Conservation (phyloP, 2,888 invertebrate genomes). For the Alloplasta piceator region DNA sequence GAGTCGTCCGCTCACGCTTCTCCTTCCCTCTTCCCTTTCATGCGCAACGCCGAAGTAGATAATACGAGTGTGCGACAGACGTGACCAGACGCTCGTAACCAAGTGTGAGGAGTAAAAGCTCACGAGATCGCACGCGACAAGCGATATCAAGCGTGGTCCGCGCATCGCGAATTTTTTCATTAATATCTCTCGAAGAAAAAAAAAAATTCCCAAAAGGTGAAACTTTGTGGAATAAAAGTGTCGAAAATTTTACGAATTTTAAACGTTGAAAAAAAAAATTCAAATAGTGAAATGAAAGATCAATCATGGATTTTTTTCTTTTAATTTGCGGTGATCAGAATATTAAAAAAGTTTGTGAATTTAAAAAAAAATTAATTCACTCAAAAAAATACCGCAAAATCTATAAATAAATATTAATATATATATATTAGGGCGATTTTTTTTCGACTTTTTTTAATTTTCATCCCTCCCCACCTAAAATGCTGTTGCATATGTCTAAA, state of each 20-base stretch:
- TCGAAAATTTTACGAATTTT: too few relatives aligned
- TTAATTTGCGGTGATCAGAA: conserved; percentile 33
- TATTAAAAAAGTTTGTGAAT: conserved; percentile 3
- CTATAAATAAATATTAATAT: conserved; percentile 7
- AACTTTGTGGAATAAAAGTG: too few relatives aligned
- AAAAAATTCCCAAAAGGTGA: too few relatives aligned
- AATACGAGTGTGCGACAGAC: conserved; percentile 55
- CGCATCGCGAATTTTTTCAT: not conserved
- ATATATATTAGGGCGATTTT: too few relatives aligned
- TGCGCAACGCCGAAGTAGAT: conserved; percentile 41
- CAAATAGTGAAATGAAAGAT: conserved; percentile 22
- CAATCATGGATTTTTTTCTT: conserved; percentile 6
- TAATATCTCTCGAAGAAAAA: too few relatives aligned
- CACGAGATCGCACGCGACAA: conserved; percentile 47
- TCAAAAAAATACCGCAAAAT: conserved; percentile 10
- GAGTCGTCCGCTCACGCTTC: conserved; percentile 31
- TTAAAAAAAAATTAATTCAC: not conserved
- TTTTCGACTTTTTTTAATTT: too few relatives aligned
- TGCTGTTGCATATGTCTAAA: too few relatives aligned
- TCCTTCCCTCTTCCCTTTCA: conserved; percentile 22
- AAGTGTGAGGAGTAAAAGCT: conserved; percentile 49
- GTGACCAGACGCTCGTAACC: conserved; percentile 55
- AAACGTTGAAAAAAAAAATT: not conserved
- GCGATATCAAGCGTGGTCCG: conserved; percentile 49
- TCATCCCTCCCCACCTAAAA: too few relatives aligned